Evolutionary conservation across 92 coral and sea anemone species (phyloP).

Genomic region (Epizoanthus scotinus): DNA sequence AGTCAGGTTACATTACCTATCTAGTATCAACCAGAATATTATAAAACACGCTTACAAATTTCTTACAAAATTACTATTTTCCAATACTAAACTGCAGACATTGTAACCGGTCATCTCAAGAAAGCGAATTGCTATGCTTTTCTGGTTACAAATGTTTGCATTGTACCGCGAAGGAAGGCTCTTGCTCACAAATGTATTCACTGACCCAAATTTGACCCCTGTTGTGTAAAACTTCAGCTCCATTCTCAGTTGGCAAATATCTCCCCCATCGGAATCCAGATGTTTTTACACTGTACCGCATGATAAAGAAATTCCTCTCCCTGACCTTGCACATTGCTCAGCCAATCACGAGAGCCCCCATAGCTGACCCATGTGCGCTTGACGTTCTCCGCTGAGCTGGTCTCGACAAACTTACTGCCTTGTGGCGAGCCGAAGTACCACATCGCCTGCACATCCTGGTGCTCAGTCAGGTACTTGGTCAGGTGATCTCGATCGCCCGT

Average conservation of each 20-base stretch:
- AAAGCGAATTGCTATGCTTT: too few relatives aligned
- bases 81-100: too few relatives aligned
- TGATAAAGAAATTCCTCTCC: conserved; percentile 89
- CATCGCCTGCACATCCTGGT: conserved; percentile 97
- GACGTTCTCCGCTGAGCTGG: conserved; percentile 89
- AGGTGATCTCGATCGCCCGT: conserved; percentile 95
- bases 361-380: conserved; percentile 94
- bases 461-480: conserved; percentile 90
- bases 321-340: conserved; percentile 82
- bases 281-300: conserved; percentile 81
- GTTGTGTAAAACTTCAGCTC: too few relatives aligned
- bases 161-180: too few relatives aligned
- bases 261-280: conserved; percentile 98
- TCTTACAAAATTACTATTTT: too few relatives aligned
- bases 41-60: too few relatives aligned
- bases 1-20: too few relatives aligned
- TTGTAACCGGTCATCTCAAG: too few relatives aligned
- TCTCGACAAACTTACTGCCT: conserved; percentile 95
- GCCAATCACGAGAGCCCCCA: conserved; percentile 87
- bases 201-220: too few relatives aligned
- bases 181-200: too few relatives aligned
- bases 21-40: too few relatives aligned
- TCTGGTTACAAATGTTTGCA: too few relatives aligned
- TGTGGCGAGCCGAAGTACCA: conserved; percentile 98
- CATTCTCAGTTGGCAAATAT: conserved; percentile 81